Conservation (phyloP, 2,113 vertebrate species). For the Pseudorasbora parva region DNA sequence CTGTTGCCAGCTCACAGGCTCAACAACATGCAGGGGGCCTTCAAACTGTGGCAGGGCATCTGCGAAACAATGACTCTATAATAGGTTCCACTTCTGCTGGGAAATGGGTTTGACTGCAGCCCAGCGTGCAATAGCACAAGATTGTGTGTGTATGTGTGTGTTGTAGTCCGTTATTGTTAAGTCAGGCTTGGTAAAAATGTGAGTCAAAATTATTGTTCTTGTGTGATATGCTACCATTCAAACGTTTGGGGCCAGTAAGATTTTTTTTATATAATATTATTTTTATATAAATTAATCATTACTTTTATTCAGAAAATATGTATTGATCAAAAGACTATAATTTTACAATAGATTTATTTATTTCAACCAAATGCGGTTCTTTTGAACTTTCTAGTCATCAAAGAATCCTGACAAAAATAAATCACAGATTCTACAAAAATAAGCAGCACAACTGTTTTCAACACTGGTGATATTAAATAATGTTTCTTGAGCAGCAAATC, state of each 20-base stretch:
- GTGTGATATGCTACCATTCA: neutral
- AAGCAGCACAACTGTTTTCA: neutral
- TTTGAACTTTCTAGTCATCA: neutral
- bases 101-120: conserved; percentile 23
- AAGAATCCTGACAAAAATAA: neutral
- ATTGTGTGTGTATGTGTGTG: neutral
- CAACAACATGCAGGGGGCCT: neutral
- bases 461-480: neutral
- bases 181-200: neutral
- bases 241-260: neutral
- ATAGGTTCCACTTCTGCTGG: neutral
- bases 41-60: conserved; percentile 19
- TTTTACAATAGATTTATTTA: neutral
- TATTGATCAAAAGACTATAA: neutral
- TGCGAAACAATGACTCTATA: conserved; percentile 26
- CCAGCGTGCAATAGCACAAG: conserved; percentile 13
- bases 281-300: neutral
- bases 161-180: neutral
- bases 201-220: neutral
- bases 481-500: neutral
- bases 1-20: conserved; percentile 11
- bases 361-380: neutral
- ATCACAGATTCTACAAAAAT: neutral
- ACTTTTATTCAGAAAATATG: neutral
- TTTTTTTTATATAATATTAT: no score